Conservation (phyloP, 2,113 vertebrate species). For the Choloepus hoffmanni region DNA sequence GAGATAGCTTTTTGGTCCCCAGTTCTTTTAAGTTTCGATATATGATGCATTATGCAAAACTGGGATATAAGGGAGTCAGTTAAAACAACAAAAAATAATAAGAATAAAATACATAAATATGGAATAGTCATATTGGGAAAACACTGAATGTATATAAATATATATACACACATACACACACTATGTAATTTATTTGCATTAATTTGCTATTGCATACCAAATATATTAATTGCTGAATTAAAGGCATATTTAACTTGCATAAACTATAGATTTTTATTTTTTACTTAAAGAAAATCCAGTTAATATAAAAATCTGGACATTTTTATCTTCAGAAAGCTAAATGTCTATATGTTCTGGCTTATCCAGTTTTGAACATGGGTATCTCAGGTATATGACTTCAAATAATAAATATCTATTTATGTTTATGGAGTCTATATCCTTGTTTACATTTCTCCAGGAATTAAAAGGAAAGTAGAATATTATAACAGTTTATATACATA, state of each 20-base stretch:
- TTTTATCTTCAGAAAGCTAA: background rate
- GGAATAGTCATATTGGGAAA: background rate
- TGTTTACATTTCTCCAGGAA: background rate
- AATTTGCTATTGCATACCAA: background rate
- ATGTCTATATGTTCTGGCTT: background rate
- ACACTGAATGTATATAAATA: background rate
- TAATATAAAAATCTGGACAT: background rate
- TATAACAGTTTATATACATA: background rate
- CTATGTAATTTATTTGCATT: background rate
- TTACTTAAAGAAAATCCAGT: background rate
- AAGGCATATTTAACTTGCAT: background rate
- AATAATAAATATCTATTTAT: background rate
- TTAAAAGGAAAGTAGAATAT: background rate
- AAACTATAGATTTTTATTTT: background rate
- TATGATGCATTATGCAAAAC: background rate
- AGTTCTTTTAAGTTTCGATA: constrained; percentile 23
- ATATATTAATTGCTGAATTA: background rate
- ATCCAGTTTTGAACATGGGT: background rate
- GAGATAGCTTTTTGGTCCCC: constrained; percentile 45
- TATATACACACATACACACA: background rate
- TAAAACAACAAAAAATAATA: background rate
- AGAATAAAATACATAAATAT: background rate
- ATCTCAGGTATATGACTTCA: background rate
- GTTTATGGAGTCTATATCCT: background rate
- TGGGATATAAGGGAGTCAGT: background rate